phyloP scores from a whole-genome alignment of 2,888 invertebrate genomes.

The Ophioninae sp. region DNA sequence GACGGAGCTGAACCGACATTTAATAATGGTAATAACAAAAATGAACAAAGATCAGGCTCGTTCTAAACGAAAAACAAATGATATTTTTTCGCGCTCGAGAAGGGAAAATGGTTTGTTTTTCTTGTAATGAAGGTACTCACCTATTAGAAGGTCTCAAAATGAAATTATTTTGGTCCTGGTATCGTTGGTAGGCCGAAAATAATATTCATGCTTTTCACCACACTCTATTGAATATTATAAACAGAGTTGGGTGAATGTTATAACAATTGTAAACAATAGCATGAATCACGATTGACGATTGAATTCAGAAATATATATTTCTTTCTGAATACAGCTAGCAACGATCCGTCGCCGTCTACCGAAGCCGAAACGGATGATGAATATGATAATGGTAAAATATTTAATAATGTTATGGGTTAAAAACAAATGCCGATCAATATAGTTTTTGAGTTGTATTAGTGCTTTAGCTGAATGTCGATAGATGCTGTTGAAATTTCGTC shows the following conservation, averaged over 20 bases:
- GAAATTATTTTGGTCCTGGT: background rate
- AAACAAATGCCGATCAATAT: too few species aligned
- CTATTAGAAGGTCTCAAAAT: background rate
- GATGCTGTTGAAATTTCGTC: too few species aligned
- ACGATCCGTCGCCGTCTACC: background rate
- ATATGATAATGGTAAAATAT: constrained; percentile 10
- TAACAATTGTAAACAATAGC: background rate
- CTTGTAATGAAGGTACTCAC: too few species aligned
- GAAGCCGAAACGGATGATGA: constrained; percentile 2
- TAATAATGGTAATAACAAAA: constrained; percentile 13
- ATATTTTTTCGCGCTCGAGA: background rate
- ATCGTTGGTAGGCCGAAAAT: background rate
- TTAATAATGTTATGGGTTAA: background rate
- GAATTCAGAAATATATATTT: background rate
- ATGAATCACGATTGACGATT: background rate
- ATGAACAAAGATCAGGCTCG: background rate
- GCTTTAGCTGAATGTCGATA: too few species aligned
- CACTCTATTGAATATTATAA: background rate
- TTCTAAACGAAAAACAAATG: background rate
- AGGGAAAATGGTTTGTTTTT: background rate
- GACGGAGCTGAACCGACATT: background rate
- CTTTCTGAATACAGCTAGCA: background rate
- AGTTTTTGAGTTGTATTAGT: too few species aligned
- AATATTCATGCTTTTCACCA: background rate
- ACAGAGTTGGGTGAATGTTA: background rate